Evolutionary conservation across 2,113 vertebrate species (phyloP).

Genomic region (Dendrocopos noguchii): DNA sequence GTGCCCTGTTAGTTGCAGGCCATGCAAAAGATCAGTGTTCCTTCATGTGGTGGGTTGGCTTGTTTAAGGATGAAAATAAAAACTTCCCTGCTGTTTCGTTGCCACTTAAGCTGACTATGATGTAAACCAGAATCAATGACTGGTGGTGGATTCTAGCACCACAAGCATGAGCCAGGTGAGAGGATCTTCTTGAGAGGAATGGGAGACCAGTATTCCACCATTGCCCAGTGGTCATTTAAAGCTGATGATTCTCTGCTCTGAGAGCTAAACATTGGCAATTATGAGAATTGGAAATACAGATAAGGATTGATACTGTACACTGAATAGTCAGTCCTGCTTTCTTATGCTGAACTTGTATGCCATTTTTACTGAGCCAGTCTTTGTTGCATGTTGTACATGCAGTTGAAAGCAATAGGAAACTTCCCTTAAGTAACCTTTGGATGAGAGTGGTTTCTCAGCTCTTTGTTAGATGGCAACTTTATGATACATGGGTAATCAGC

Average conservation of each 20-base stretch:
- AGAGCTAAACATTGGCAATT: not conserved
- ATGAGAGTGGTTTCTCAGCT: not conserved
- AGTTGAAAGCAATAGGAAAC: not conserved
- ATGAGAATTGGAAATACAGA: not conserved
- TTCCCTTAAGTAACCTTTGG: not conserved
- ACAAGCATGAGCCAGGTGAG: not conserved
- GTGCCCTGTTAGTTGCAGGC: not conserved
- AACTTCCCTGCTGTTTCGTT: not conserved
- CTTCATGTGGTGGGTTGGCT: not conserved
- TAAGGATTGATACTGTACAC: not conserved
- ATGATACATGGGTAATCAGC: accelerated
- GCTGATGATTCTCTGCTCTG: not conserved
- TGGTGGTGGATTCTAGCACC: not conserved
- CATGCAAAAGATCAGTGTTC: not conserved
- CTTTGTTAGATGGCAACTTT: not conserved
- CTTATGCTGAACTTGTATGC: not conserved
- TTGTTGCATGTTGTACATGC: not conserved
- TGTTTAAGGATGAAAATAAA: not conserved
- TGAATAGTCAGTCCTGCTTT: not conserved
- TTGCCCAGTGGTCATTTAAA: not conserved
- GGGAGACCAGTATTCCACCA: not conserved
- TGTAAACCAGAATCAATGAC: accelerated
- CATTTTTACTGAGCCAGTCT: not conserved
- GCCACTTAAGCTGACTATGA: not conserved
- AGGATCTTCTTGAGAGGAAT: not conserved